Percentiles rank a stretch among this genome's conserved stretches.
Evolutionary conservation across 2,888 invertebrate species (phyloP).

Genomic region (Lasioglossum marginatum): DNA sequence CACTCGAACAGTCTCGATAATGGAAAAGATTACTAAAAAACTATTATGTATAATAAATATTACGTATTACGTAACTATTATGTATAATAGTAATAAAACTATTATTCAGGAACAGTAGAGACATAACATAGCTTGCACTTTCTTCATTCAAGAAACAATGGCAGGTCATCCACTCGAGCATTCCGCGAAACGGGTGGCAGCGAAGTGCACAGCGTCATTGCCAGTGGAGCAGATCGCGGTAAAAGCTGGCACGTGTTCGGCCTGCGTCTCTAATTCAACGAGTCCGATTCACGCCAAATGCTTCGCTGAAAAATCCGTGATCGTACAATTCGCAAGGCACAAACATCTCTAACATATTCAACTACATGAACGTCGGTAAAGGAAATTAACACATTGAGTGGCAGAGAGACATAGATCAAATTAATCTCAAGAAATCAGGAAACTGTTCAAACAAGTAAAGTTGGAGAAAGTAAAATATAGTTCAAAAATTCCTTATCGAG

Average conservation of each 20-base stretch:
- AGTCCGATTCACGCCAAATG: background rate
- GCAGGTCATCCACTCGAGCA: background rate
- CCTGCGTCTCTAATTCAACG: background rate
- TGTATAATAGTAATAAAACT: too few species aligned
- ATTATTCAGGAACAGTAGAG: background rate
- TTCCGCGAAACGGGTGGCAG: conserved; percentile 23
- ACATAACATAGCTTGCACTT: background rate
- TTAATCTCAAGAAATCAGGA: background rate
- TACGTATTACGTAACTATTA: too few species aligned
- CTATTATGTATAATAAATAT: too few species aligned
- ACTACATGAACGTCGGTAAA: background rate
- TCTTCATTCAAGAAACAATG: conserved; percentile 1
- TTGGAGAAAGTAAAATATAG: background rate
- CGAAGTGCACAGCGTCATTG: conserved; percentile 24
- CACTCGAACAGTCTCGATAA: background rate
- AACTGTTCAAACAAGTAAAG: background rate
- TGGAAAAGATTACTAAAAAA: too few species aligned
- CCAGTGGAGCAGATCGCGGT: conserved; percentile 34
- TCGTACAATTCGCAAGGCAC: background rate
- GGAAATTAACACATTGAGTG: too few species aligned
- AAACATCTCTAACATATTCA: too few species aligned
- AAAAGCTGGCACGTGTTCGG: conserved; percentile 36
- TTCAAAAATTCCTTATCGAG: background rate
- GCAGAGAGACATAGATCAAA: background rate
- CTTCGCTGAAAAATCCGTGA: background rate